phyloP scores from a whole-genome alignment of 2,113 vertebrate genomes.

The Bettongia penicillata region DNA sequence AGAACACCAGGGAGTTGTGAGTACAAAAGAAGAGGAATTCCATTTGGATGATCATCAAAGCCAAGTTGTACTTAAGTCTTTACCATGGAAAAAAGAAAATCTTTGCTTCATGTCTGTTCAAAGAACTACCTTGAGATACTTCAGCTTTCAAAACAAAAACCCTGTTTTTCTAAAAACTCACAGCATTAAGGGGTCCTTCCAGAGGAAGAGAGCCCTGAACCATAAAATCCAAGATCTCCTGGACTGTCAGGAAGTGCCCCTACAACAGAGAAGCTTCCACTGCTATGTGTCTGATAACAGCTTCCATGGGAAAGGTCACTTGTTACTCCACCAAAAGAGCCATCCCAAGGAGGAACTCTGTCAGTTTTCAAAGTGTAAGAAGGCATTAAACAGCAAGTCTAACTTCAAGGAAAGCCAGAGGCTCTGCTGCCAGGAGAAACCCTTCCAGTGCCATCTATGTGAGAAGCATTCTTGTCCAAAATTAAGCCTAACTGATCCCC shows the following conservation, averaged over 20 bases:
- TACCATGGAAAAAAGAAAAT: constrained; percentile 6
- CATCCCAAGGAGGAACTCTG: constrained; percentile 2
- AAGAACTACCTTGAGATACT: rapidly evolving
- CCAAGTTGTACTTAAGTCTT: neutral
- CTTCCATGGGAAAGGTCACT: constrained; percentile 7
- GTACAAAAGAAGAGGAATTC: neutral
- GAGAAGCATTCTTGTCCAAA: neutral
- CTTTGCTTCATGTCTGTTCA: neutral
- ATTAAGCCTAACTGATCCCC: neutral
- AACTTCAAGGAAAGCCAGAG: constrained; percentile 69
- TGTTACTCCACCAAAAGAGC: neutral
- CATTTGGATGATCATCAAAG: neutral
- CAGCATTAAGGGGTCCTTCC: neutral
- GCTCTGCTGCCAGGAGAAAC: constrained; percentile 71
- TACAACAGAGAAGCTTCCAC: neutral
- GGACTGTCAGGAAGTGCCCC: neutral
- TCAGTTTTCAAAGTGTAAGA: constrained; percentile 78
- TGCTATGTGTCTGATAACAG: neutral
- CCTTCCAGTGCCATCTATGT: neutral
- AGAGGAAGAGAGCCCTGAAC: neutral
- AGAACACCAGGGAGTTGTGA: constrained; percentile 41
- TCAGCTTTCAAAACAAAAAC: rapidly evolving
- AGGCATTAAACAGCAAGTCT: constrained; percentile 79
- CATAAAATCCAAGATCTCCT: neutral
- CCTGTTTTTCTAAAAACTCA: rapidly evolving